phyloP scores from a whole-genome alignment of 2,888 invertebrate species.

The Fragum whitleyi region DNA sequence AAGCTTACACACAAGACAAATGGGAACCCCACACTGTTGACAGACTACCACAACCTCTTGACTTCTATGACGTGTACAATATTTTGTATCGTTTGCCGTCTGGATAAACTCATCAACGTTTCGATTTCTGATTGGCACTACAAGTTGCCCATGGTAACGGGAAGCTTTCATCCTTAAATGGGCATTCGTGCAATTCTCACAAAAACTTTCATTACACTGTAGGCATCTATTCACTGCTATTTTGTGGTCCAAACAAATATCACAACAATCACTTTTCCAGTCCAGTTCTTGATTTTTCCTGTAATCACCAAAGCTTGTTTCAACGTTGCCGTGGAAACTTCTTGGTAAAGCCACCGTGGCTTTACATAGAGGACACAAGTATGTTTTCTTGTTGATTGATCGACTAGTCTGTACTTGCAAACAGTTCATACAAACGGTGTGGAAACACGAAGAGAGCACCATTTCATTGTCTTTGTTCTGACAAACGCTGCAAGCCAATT shows the following conservation, averaged over 20 bases:
- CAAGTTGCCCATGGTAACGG: slow-evolving; percentile 54
- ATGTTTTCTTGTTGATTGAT: slow-evolving; percentile 17
- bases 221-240: slow-evolving; percentile 49
- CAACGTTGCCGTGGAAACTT: not conserved
- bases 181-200: slow-evolving; percentile 52
- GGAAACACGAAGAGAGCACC: slow-evolving; percentile 58
- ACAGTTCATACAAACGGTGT: slow-evolving; percentile 56
- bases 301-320: not conserved
- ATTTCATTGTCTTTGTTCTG: slow-evolving; percentile 44
- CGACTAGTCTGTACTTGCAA: slow-evolving; percentile 28
- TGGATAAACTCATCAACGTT: not conserved
- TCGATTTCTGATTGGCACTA: slow-evolving; percentile 43
- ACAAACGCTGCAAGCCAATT: slow-evolving; percentile 55
- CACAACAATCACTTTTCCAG: slow-evolving; percentile 33
- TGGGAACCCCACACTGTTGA: slow-evolving; percentile 43
- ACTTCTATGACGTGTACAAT: slow-evolving; percentile 51
- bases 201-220: slow-evolving; percentile 56
- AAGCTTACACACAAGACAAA: slow-evolving; percentile 53
- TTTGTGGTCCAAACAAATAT: slow-evolving; percentile 44
- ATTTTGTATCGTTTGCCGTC: not conserved
- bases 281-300: not conserved
- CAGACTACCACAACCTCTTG: slow-evolving; percentile 55
- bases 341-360: slow-evolving; percentile 30
- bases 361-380: slow-evolving; percentile 55
- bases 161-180: slow-evolving; percentile 60